Evolutionary conservation across 2,888 invertebrate species (phyloP), one percentile per base, ranked within the genome.

Genomic region (Netelia melanura): DNA sequence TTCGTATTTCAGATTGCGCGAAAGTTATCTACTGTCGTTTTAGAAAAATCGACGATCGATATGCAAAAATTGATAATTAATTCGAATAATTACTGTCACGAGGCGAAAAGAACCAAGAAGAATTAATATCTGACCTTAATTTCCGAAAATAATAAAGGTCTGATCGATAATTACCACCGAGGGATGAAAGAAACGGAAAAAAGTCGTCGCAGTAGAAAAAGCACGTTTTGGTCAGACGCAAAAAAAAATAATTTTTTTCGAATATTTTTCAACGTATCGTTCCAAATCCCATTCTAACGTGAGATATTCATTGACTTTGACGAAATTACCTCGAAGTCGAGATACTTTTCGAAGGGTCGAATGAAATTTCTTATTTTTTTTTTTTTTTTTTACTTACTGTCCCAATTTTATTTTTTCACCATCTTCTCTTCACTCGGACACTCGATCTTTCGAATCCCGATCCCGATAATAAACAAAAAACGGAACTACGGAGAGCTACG

Each of bases 181-280:
- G 17, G 17, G 9, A 58, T 3, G 17, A 21, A 58, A 58, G 1
- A 58, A n/a, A 58, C 8, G 6, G 8, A 8, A 56, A 56, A 17
- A 56, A 8, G 14, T 54, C 54, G 54, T 54, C 58, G 5, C 58
- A 58, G 58, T 58, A 21, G 58, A 58, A 58, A 58, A 58, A 58
- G 5, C 9, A 3, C 17, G 17, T 58, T 58, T 58, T 58, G 21
- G 3, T 58, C 58, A 58, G 58, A 17, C 58, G 6, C 14, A 48
- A 48, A 10, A 48, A 21, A 3, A 48, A 10, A 11, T 5, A 0
- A 58, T 58, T 21, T 58, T 21, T 9, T 5, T 21, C n/a, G 21
- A 21, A 21, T 9, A 17, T 58, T 17, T 58, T 21, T n/a, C 21
- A 58, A 21, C 9, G 17, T 9, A 58, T 58, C n/a, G 17, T 58